A percentile compares a stretch with the other conserved stretches of the same genome.
phyloP scores from a whole-genome alignment of 2,113 vertebrate species.

The Nycticryphes semicollaris region DNA sequence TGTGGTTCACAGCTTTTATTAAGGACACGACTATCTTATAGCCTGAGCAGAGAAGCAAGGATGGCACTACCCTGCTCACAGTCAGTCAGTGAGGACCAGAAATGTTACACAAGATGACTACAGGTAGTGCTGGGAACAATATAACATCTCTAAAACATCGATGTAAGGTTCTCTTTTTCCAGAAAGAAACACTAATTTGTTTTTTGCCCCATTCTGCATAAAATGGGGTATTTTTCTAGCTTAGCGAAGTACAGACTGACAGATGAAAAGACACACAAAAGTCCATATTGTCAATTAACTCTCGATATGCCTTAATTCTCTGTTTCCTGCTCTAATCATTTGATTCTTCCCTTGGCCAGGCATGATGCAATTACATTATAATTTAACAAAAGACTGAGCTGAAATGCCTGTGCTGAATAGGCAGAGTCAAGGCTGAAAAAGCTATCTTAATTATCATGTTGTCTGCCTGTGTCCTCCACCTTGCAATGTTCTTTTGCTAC shows the following conservation, averaged over 20 bases:
- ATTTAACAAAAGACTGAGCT: neutral
- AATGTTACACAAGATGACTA: neutral
- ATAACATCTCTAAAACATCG: neutral
- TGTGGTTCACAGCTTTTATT: neutral
- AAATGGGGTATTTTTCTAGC: neutral
- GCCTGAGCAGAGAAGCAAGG: neutral
- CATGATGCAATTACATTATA: slow-evolving; percentile 11
- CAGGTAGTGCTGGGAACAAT: neutral
- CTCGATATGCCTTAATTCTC: neutral
- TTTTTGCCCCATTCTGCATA: neutral
- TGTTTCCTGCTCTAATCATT: slow-evolving; percentile 25
- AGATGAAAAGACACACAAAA: neutral
- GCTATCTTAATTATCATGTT: neutral
- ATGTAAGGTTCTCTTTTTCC: neutral
- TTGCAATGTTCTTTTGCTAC: neutral
- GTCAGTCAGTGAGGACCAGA: neutral
- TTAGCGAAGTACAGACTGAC: neutral
- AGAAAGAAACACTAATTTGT: neutral
- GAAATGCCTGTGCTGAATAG: neutral
- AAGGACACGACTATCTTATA: neutral
- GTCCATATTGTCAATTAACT: neutral
- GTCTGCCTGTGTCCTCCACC: neutral
- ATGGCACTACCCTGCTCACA: fast-evolving
- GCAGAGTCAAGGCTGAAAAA: neutral
- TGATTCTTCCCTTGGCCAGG: neutral